Percentiles rank a stretch among this genome's conserved stretches.
Conservation (phyloP, 2,888 invertebrate species). For the Agrochola litura region DNA sequence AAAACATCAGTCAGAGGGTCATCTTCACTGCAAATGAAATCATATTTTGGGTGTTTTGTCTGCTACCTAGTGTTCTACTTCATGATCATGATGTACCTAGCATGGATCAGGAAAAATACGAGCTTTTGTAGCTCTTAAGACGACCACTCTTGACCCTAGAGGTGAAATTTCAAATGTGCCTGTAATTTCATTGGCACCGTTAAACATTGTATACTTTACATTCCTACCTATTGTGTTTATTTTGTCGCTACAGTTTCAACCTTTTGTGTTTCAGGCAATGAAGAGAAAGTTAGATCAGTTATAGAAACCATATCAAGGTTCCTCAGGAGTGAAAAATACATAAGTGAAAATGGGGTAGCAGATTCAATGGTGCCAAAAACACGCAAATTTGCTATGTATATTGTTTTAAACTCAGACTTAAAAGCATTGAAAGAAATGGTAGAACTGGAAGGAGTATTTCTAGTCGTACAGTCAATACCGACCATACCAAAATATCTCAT, state of each 20-base stretch:
- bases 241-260: background rate
- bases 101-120: background rate
- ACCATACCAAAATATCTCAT: slow-evolving; percentile 81
- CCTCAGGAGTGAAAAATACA: slow-evolving; percentile 76
- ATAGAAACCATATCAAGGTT: slow-evolving; percentile 74
- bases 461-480: slow-evolving; percentile 82
- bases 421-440: slow-evolving; percentile 77
- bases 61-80: background rate
- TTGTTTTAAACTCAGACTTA: slow-evolving; percentile 82
- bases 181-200: background rate
- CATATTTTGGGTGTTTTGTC: background rate
- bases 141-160: background rate
- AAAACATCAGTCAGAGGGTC: background rate
- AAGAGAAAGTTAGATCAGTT: slow-evolving; percentile 79
- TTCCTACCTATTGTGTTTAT: background rate
- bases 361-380: slow-evolving; percentile 66
- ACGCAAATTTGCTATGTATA: slow-evolving; percentile 81
- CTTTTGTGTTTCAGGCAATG: slow-evolving; percentile 80
- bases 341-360: slow-evolving; percentile 68
- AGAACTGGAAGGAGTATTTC: slow-evolving; percentile 79
- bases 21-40: background rate
- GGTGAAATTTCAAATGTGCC: background rate
- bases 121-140: background rate
- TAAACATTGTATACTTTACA: background rate
- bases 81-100: background rate